These are phyloP conservation scores for Pseudopleuronectes americanus DNA, from an alignment of 2,797 vertebrate species.

Conservation along the genomic window DNA sequence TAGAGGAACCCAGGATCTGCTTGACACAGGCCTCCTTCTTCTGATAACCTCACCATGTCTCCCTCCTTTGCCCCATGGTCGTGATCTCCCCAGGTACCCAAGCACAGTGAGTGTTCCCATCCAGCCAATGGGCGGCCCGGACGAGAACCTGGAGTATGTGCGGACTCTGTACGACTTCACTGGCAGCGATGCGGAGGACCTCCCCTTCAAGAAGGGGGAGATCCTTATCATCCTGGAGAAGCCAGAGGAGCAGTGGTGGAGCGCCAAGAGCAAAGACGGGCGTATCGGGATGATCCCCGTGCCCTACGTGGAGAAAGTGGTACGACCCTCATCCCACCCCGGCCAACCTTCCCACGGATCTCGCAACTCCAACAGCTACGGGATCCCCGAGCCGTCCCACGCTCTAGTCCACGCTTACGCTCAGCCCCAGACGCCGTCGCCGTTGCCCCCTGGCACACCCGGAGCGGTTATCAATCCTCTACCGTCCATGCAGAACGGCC, in stretches of 20 bases:
- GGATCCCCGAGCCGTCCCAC: slow-evolving; percentile 96
- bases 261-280: slow-evolving; percentile 96
- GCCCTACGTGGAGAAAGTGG: slow-evolving; percentile 96
- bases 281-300: slow-evolving; percentile 97
- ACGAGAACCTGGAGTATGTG: slow-evolving; percentile 94
- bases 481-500: slow-evolving; percentile 95
- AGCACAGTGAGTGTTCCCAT: slow-evolving; percentile 86
- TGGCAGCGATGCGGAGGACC: slow-evolving; percentile 96
- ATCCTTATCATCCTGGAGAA: slow-evolving; percentile 95
- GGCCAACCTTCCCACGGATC: slow-evolving; percentile 83
- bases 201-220: slow-evolving; percentile 97
- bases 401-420: slow-evolving; percentile 92
- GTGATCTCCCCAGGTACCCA: slow-evolving; percentile 84
- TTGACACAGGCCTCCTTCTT: not conserved
- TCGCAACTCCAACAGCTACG: slow-evolving; percentile 98
- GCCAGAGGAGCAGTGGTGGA: slow-evolving; percentile 99
- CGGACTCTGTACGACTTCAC: slow-evolving; percentile 98
- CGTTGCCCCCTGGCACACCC: slow-evolving; percentile 87
- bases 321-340: slow-evolving; percentile 84
- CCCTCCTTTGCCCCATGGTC: not conserved
- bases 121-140: slow-evolving; percentile 82
- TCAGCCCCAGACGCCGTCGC: slow-evolving; percentile 94
- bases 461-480: slow-evolving; percentile 90
- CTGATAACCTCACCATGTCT: not conserved
- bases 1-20: not conserved